Conservation (phyloP, 2,797 vertebrate genomes). For the Pangasius krempfi region DNA sequence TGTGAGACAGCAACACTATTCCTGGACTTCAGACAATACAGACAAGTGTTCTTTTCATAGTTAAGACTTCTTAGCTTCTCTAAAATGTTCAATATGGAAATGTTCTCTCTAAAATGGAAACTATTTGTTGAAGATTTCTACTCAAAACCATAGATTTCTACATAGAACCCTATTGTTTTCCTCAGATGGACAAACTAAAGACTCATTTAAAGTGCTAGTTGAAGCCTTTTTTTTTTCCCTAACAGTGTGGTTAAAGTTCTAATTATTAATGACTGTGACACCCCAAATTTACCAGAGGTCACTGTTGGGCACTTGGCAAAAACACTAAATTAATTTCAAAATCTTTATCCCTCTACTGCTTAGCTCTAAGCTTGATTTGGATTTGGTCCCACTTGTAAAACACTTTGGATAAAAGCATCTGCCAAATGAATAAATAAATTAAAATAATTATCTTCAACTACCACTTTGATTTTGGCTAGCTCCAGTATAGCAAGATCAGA, state of each 20-base stretch:
- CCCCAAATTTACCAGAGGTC: background rate
- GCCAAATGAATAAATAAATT: slow-evolving; percentile 2
- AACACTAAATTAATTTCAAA: background rate
- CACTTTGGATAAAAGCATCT: background rate
- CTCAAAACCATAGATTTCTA: background rate
- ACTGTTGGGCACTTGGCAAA: background rate
- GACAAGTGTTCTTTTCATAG: background rate
- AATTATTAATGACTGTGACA: background rate
- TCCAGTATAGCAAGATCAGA: background rate
- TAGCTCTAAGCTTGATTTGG: background rate
- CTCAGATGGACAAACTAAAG: background rate
- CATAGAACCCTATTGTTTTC: background rate
- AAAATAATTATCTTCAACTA: background rate
- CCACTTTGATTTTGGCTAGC: background rate
- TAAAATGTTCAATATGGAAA: background rate
- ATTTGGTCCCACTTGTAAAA: background rate
- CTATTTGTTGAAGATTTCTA: background rate
- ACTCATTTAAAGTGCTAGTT: background rate
- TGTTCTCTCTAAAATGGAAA: background rate
- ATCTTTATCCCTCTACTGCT: background rate
- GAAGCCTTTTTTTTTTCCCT: background rate
- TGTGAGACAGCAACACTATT: background rate
- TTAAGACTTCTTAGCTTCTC: no score
- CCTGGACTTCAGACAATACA: background rate
- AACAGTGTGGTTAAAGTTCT: background rate